Base-by-base conservation (phyloP, 92 coral and sea anemone genomes). In the Siderastrea siderea region DNA sequence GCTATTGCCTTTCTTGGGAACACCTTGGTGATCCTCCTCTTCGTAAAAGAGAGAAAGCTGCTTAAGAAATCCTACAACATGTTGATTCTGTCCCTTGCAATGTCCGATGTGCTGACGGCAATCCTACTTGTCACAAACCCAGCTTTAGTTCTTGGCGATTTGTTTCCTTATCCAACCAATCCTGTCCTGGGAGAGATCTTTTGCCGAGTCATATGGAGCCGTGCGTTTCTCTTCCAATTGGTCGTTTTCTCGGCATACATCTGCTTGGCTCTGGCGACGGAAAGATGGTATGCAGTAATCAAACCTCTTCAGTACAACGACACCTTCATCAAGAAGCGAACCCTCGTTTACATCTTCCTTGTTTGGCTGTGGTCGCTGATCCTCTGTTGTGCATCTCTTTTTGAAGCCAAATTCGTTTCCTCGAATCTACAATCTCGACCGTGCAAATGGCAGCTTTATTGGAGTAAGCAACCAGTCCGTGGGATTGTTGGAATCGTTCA, bases 261-360 rank as follows among this genome's bases (percentile, higher is more conserved):
- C 38, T 79, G 94, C 68, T 80, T 89, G 85, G 92, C 91, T 65
- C 80, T 94, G 92, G 92, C 97, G 47, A 84, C 93, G 47, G 99
- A 96, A 77, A 95, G 99, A 61, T 96, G 97, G 99, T 92, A 87
- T 59, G 95, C 99, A 5, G 92, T 92, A 6, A 71, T 94, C 48
- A 96, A 82, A 79, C 99, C 99, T 14, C 66, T 90, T 78, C 79
- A 78, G 51, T 96, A 94, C 92, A 94, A 75, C 60, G 80, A 74
- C 15, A 85, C 83, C 16, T 86, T 88, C 70, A 83, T 87, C 48
- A 87, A 75, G 54, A 69, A 68, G 46, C 91, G 95, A 65, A 88
- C 91, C 12, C 91, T 89, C 43, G 85, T 86, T 10, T 88, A 87
- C 71, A 77, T 96, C 19, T 63, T 79, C 46, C 19, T 76, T 15